A percentile compares a stretch with the other conserved stretches of the same genome.
phyloP scores from a whole-genome alignment of 1,140 invertebrate species.

The Caerostris darwini region DNA sequence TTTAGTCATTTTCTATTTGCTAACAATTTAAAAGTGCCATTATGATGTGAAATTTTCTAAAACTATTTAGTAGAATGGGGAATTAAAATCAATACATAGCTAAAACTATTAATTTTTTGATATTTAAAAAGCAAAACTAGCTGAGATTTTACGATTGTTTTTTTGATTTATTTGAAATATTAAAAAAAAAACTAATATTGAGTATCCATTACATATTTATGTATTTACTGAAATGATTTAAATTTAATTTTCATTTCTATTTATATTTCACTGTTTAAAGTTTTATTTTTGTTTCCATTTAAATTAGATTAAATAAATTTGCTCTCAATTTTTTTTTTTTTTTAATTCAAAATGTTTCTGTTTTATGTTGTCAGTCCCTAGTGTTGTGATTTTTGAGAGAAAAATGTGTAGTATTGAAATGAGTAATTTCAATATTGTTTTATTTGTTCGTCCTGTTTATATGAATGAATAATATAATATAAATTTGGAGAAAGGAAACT shows the following conservation, averaged over 20 bases:
- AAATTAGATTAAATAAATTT: neutral
- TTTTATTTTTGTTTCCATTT: neutral
- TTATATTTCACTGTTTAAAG: neutral
- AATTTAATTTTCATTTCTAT: neutral
- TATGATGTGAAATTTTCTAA: neutral
- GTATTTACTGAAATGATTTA: neutral
- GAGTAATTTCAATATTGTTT: neutral
- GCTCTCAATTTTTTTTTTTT: neutral
- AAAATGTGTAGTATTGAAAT: slow-evolving; percentile 2
- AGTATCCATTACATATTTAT: neutral
- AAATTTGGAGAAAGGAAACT: neutral
- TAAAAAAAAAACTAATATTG: too few species aligned
- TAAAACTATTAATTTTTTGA: too few species aligned
- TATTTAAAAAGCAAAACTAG: too few species aligned
- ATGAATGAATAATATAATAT: neutral
- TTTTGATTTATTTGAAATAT: too few species aligned
- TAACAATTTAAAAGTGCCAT: neutral
- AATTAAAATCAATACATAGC: too few species aligned
- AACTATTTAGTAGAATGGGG: neutral
- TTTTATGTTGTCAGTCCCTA: slow-evolving; percentile 19
- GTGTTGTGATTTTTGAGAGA: neutral
- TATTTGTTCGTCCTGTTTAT: neutral
- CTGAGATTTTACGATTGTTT: too few species aligned
- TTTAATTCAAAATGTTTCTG: neutral
- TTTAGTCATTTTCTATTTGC: neutral